A percentile compares a stretch with the other conserved stretches of the same genome.
These are phyloP conservation scores for Oscarella lobularis DNA, from an alignment of 37 sponge, comb jelly and placozoan species.

Conservation along the genomic window DNA sequence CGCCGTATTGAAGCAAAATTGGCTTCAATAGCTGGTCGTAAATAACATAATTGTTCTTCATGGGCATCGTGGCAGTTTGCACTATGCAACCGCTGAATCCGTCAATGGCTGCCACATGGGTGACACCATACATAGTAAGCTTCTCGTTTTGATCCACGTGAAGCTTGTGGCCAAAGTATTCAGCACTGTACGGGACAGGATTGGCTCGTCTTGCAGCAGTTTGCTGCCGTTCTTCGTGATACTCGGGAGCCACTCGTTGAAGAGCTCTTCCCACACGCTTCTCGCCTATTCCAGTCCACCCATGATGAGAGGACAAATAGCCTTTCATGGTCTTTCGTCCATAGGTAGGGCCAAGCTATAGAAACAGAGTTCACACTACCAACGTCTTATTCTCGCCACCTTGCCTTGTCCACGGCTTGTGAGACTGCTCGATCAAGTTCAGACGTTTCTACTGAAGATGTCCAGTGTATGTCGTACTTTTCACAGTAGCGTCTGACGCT, in stretches of 20 bases:
- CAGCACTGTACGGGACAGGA: slow-evolving; percentile 42
- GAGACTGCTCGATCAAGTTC: neutral
- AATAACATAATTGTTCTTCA: slow-evolving; percentile 39
- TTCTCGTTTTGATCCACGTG: slow-evolving; percentile 60
- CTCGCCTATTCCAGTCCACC: slow-evolving; percentile 3
- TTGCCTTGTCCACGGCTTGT: neutral
- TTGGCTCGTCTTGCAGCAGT: no score
- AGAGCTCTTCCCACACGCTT: slow-evolving; percentile 8
- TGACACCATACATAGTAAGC: slow-evolving; percentile 49
- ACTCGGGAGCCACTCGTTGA: neutral
- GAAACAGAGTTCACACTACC: neutral
- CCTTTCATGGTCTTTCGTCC: slow-evolving; percentile 21
- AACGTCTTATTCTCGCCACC: neutral
- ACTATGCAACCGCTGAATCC: slow-evolving; percentile 47
- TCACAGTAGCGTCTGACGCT: neutral
- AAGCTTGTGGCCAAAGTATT: slow-evolving; percentile 49
- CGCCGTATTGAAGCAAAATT: slow-evolving; percentile 34
- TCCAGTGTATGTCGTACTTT: neutral
- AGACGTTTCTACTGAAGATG: neutral
- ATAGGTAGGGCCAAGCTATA: slow-evolving; percentile 32
- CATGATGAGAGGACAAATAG: slow-evolving; percentile 13
- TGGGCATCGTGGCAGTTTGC: slow-evolving; percentile 29
- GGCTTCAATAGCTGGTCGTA: slow-evolving; percentile 18
- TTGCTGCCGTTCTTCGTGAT: neutral
- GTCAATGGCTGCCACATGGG: slow-evolving; percentile 39